Evolutionary conservation across 2,797 vertebrate genomes (phyloP), one percentile per base, ranked within the genome.

Genomic region (Betta splendens): DNA sequence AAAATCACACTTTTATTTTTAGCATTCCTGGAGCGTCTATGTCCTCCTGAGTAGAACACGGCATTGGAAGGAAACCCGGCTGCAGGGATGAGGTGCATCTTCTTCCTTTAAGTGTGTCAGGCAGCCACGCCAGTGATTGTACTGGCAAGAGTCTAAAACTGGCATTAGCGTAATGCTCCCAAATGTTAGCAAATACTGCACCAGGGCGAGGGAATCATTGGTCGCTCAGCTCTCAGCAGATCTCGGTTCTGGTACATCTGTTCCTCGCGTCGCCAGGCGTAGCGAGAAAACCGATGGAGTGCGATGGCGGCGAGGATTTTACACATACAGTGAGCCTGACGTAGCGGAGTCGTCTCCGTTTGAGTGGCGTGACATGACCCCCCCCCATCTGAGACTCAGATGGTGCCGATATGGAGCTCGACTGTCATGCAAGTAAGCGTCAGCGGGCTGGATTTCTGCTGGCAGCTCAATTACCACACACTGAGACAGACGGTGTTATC

Each of bases 391-490:
- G 48, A 72, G 69, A 65, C 54, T 29, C 25, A 8, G n/a, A n/a
- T n/a, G n/a, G 47, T 22, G 55, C 43, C 58, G 64, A 73, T 58
- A 63, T 4, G 3, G 35, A 66, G 52, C 40, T 3, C 52, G 43
- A 52, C 81, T 80, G 68, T 69, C 72, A 70, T 43, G 42, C 46
- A 64, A 55, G 69, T 51, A 47, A 51, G 61, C 38, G 23, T 66
- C 79, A 49, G 43, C 37, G 55, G 69, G 51, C 22, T 52, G 71
- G 63, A 67, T 60, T 53, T 66, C 51, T 38, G 64, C 44, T 75
- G 82, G 80, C 79, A 78, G 79, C 80, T 84, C 81, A 81, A 85
- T 86, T 86, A 88, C 81, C 53, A 26, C 72, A 44, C 53, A 35
- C 66, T 66, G 31, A 25, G 23, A 64, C 46, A 64, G 69, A 69